These are phyloP conservation scores for Timema cristinae DNA, from an alignment of 2,888 invertebrate species.

Conservation along the genomic window DNA sequence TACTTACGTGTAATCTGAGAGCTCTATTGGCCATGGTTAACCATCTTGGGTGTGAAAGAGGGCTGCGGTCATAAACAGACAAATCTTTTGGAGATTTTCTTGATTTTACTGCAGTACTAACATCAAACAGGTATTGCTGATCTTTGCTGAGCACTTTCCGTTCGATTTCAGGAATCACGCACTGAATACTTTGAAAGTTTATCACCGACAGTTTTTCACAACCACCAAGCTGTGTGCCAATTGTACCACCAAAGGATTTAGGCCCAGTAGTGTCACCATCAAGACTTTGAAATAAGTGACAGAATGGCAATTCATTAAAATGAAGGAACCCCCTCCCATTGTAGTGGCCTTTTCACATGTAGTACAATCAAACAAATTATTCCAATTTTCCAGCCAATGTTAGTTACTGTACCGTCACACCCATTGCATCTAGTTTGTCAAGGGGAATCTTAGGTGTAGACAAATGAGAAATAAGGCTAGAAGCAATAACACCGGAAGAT, in stretches of 20 bases:
- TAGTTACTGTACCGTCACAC: constrained; percentile 29
- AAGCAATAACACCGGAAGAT: constrained; percentile 5
- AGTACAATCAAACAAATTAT: constrained; percentile 25
- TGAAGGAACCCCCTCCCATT: constrained; percentile 26
- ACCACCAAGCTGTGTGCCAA: constrained; percentile 23
- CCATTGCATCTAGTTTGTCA: constrained; percentile 26
- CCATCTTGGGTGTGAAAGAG: constrained; percentile 11
- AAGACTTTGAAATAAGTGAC: too few species aligned
- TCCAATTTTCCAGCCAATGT: constrained; percentile 26
- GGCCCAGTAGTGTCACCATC: constrained; percentile 28
- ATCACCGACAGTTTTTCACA: constrained; percentile 28
- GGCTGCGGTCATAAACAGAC: constrained; percentile 12
- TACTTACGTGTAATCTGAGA: constrained; percentile 15
- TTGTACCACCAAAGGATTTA: constrained; percentile 27
- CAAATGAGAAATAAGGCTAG: too few species aligned
- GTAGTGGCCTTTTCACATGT: constrained; percentile 24
- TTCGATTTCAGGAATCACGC: constrained; percentile 8
- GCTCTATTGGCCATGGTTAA: constrained; percentile 5
- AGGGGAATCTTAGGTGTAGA: constrained; percentile 19
- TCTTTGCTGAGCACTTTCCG: constrained; percentile 23
- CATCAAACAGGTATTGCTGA: constrained; percentile 28
- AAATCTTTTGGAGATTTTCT: constrained; percentile 22
- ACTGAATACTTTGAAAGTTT: constrained; percentile 24
- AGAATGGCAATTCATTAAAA: constrained; percentile 28
- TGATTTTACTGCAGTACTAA: constrained; percentile 22